phyloP scores from a whole-genome alignment of 2,888 invertebrate species.

The Strigamia transsilvanica region DNA sequence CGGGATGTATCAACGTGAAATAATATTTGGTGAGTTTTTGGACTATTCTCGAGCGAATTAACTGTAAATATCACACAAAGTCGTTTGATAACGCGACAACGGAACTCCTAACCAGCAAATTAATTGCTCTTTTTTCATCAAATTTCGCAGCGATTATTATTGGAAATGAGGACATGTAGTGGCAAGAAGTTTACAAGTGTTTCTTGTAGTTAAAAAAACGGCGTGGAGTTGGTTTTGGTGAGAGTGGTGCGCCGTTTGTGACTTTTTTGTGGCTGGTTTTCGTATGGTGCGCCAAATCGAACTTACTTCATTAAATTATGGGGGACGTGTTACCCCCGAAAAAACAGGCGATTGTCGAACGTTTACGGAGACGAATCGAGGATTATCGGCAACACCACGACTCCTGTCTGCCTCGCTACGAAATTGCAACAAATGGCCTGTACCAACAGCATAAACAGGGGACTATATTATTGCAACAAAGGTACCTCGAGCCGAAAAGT shows the following conservation, averaged over 20 bases:
- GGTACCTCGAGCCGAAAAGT: conserved; percentile 88
- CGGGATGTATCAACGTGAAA: background rate
- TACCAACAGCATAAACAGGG: conserved; percentile 92
- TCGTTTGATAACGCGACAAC: background rate
- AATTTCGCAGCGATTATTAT: background rate
- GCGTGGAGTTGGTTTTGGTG: conserved; percentile 12
- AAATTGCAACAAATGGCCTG: conserved; percentile 84
- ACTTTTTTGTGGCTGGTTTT: conserved; percentile 28
- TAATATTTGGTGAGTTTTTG: background rate
- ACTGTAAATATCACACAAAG: background rate
- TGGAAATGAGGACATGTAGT: background rate
- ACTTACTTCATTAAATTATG: conserved; percentile 59
- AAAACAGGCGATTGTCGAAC: conserved; percentile 79
- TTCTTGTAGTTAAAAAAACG: background rate
- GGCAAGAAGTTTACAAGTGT: conserved; percentile 17
- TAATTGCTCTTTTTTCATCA: background rate
- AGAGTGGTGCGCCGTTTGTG: conserved; percentile 1
- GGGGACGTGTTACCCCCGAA: conserved; percentile 66
- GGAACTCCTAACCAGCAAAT: background rate
- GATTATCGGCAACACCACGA: conserved; percentile 84
- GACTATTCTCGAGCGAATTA: background rate
- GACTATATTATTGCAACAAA: conserved; percentile 85
- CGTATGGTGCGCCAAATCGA: conserved; percentile 37
- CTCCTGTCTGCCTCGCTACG: conserved; percentile 86
- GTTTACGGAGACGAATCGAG: conserved; percentile 83